Evolutionary conservation across 2,113 vertebrate species (phyloP).

Genomic region (Oryzias javanicus): DNA sequence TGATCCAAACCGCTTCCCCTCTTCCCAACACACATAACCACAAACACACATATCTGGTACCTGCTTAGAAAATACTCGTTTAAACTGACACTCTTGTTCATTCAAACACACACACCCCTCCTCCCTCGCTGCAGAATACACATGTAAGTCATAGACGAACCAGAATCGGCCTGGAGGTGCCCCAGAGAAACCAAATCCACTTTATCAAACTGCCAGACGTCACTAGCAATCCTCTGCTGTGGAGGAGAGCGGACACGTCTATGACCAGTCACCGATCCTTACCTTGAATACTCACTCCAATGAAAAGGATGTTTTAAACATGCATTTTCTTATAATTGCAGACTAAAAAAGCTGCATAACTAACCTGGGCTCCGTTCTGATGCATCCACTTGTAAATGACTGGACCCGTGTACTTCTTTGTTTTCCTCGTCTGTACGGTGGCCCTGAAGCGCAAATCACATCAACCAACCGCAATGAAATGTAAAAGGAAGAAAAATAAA

Average conservation of each 20-base stretch:
- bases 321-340: too few relatives aligned
- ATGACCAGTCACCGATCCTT: too few relatives aligned
- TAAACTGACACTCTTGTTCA: constrained; percentile 35
- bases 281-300: too few relatives aligned
- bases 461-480: too few relatives aligned
- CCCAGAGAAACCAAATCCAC: constrained; percentile 88
- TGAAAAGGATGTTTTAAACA: too few relatives aligned
- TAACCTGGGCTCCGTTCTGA: too few relatives aligned
- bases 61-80: constrained; percentile 42
- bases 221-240: constrained; percentile 73
- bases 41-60: constrained; percentile 37
- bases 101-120: constrained; percentile 41
- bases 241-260: constrained; percentile 22
- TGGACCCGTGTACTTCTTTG: too few relatives aligned
- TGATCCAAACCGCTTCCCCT: constrained; percentile 79
- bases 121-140: constrained; percentile 72
- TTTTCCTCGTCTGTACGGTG: too few relatives aligned
- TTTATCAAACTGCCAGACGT: constrained; percentile 94
- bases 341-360: too few relatives aligned
- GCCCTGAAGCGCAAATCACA: too few relatives aligned
- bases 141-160: constrained; percentile 91
- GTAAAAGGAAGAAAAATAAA: too few relatives aligned
- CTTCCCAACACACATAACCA: constrained; percentile 52
- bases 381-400: too few relatives aligned
- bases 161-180: constrained; percentile 82